phyloP scores from a whole-genome alignment of 2,113 vertebrate genomes.

The Ceyx melanurus region DNA sequence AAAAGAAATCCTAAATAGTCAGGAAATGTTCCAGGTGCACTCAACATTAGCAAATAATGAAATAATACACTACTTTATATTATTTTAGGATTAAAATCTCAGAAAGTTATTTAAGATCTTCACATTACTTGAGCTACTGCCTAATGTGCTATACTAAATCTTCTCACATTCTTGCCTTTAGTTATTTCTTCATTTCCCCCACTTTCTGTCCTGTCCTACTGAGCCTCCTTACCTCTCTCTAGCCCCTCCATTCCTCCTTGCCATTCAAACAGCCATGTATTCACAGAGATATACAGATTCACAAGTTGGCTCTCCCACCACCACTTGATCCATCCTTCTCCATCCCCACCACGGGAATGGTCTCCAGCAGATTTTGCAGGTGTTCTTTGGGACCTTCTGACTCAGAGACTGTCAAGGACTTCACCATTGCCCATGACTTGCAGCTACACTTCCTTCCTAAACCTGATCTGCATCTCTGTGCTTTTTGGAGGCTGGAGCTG shows the following conservation, averaged over 20 bases:
- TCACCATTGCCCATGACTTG: neutral
- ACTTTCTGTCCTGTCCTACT: neutral
- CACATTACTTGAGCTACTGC: neutral
- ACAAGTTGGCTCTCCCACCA: accelerated
- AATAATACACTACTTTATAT: neutral
- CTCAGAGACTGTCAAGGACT: neutral
- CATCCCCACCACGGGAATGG: neutral
- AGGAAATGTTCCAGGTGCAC: neutral
- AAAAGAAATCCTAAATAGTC: neutral
- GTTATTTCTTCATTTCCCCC: neutral
- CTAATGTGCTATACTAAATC: neutral
- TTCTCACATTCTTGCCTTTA: neutral
- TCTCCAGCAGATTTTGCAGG: neutral
- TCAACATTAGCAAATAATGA: neutral
- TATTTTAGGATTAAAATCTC: neutral
- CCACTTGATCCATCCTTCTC: neutral
- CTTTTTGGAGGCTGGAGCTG: neutral
- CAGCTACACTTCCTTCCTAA: too few relatives aligned
- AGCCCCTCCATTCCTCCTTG: neutral
- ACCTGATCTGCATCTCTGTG: neutral
- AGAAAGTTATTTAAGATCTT: neutral
- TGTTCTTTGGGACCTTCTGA: neutral
- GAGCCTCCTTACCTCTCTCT: neutral
- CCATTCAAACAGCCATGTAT: neutral
- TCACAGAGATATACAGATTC: neutral